Conservation (phyloP, 2,888 invertebrate species). For the Panorpa germanica region DNA sequence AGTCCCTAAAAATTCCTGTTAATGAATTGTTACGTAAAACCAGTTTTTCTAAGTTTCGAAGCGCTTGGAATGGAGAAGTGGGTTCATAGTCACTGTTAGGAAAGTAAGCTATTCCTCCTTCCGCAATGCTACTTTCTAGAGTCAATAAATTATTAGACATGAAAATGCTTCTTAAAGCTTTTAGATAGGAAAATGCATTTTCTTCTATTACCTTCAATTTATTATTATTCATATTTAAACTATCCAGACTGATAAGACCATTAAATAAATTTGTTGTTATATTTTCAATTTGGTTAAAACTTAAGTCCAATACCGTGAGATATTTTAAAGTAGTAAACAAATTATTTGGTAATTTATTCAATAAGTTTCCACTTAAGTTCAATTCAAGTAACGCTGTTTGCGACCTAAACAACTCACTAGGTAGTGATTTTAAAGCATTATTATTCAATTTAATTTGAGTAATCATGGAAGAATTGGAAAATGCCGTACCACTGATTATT, state of each 20-base stretch:
- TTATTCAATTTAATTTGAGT: constrained; percentile 7
- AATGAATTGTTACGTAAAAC: constrained; percentile 46
- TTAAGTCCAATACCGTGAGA: constrained; percentile 42
- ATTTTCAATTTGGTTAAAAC: constrained; percentile 33
- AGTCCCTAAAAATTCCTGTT: constrained; percentile 37
- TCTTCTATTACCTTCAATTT: constrained; percentile 21
- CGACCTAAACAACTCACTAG: constrained; percentile 39
- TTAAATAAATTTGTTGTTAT: constrained; percentile 29
- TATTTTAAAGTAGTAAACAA: constrained; percentile 36
- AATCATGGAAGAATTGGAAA: constrained; percentile 12
- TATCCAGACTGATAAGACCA: constrained; percentile 6
- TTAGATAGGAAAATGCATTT: constrained; percentile 30
- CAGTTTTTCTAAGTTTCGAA: constrained; percentile 31
- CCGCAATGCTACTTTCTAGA: no score
- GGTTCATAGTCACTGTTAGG: no score
- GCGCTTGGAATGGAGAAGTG: constrained; percentile 36
- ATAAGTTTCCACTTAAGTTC: constrained; percentile 42
- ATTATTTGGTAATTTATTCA: constrained; percentile 34
- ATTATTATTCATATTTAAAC: constrained; percentile 29
- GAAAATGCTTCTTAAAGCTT: constrained; percentile 27
- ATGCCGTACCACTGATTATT: constrained; percentile 16
- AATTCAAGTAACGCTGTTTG: constrained; percentile 38
- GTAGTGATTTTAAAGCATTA: constrained; percentile 25
- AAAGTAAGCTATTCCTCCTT: no score
- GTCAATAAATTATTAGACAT: constrained; percentile 33